Percentiles rank a stretch among this genome's conserved stretches.
Evolutionary conservation across 92 coral and sea anemone species (phyloP).

Genomic region (Plumapathes pennacea): DNA sequence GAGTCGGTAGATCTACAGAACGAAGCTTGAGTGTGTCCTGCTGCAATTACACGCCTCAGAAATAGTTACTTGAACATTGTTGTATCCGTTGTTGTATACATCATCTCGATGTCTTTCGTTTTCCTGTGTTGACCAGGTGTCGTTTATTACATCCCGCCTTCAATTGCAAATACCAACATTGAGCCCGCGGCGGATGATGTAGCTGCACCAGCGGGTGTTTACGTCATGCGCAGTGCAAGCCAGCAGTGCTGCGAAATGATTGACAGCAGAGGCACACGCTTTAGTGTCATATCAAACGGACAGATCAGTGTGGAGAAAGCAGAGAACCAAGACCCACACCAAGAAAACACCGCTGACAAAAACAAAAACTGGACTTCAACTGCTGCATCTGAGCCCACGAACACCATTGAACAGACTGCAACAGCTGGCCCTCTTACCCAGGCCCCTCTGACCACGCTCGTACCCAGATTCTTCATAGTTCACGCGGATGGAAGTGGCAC

Average conservation of each 20-base stretch:
- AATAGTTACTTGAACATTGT: not conserved
- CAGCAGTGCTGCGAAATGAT: constrained; percentile 83
- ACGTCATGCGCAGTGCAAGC: constrained; percentile 77
- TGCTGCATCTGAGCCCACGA: constrained; percentile 3
- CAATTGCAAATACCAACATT: constrained; percentile 46
- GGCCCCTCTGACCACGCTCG: constrained; percentile 43
- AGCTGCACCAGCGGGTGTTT: constrained; percentile 63
- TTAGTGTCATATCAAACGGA: constrained; percentile 83
- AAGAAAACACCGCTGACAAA: not conserved
- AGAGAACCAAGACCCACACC: constrained; percentile 3
- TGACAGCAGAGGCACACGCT: constrained; percentile 69
- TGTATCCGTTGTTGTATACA: too few species aligned
- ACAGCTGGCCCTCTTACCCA: constrained; percentile 16
- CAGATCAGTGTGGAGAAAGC: constrained; percentile 33
- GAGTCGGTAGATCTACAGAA: too few species aligned
- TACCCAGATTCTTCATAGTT: constrained; percentile 71
- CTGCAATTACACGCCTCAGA: too few species aligned
- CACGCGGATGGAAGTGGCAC: constrained; percentile 95
- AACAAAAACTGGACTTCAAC: not conserved
- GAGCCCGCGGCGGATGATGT: constrained; percentile 25
- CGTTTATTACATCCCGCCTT: constrained; percentile 55
- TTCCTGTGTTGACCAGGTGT: constrained; percentile 45
- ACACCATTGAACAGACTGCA: not conserved
- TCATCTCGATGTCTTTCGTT: constrained; percentile 12
- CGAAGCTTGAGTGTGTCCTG: too few species aligned